Evolutionary conservation across 1,140 invertebrate species (phyloP).

Genomic region (Onthophagus taurus): DNA sequence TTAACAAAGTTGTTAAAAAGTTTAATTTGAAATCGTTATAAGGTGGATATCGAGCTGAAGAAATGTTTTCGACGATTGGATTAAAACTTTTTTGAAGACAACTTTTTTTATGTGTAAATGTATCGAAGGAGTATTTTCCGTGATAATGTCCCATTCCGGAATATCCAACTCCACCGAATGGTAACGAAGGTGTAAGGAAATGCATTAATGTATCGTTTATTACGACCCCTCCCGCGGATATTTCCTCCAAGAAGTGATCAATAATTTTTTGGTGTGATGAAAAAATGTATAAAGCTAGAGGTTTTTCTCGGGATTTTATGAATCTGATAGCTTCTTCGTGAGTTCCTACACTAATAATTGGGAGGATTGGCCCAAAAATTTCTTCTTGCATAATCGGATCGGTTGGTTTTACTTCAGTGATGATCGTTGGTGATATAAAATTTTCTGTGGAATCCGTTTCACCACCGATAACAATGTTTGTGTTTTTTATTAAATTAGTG

Average conservation of each 20-base stretch:
- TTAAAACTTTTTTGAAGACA: constrained; percentile 69
- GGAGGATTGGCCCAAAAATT: constrained; percentile 92
- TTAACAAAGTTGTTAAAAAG: constrained; percentile 6
- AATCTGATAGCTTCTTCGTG: constrained; percentile 85
- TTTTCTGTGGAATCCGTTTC: constrained; percentile 59
- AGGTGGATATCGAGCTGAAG: constrained; percentile 36
- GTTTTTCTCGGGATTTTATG: constrained; percentile 79
- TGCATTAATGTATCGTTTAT: constrained; percentile 91
- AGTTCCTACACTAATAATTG: constrained; percentile 73
- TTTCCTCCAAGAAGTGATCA: constrained; percentile 53
- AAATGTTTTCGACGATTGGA: constrained; percentile 57
- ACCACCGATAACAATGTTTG: constrained; percentile 69
- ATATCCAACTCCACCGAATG: constrained; percentile 77
- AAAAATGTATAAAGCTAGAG: constrained; percentile 77
- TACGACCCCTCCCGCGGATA: constrained; percentile 71
- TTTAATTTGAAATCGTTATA: constrained; percentile 20
- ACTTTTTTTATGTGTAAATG: constrained; percentile 86
- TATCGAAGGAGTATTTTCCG: constrained; percentile 83
- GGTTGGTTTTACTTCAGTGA: constrained; percentile 58
- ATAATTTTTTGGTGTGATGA: constrained; percentile 46
- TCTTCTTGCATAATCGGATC: constrained; percentile 86
- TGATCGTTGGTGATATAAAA: constrained; percentile 77
- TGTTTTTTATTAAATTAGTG: constrained; percentile 48
- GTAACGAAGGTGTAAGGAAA: constrained; percentile 63
- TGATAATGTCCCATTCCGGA: constrained; percentile 91